Base-by-base conservation (phyloP, 2,888 invertebrate species). In the Drosophila aldrichi region DNA sequence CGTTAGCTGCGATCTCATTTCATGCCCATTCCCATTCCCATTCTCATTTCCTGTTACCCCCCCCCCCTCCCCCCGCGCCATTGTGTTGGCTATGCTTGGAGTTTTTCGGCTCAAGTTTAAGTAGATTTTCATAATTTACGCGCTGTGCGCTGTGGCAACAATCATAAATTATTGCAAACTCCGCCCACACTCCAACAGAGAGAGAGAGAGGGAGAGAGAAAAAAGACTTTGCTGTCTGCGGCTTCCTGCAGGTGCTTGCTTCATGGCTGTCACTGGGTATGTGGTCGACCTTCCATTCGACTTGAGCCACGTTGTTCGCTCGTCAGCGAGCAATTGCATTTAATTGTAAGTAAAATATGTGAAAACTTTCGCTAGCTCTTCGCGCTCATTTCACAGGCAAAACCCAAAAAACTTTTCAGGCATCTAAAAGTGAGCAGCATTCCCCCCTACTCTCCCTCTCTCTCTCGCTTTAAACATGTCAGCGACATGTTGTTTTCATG, bases 291-390 rank as follows among this genome's bases (percentile, higher is more conserved):
- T 77, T 72, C 48, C 41, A 32, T 46, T 46, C 20, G 36, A 40
- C 46, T 62, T 68, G 51, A 65, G 51, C 29, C 25, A n/a, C 52
- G 43, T 29, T 60, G 12, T 29, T 16, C 12, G 38, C n/a, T 54
- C 44, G 20, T 58, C 62, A 38, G 65, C 69, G 58, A 80, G 80
- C 81, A 89, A 89, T 89, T 89, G 84, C 76, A 81, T 89, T 89
- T 89, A 89, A 90, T 89, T 90, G 85, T 81, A 87, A 79, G 82
- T 86, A 88, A 88, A 87, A 90, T 87, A 90, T 87, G 87, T 82
- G 83, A 87, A 89, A 90, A 87, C 68, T 88, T 89, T 85, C n/a
- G 44, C 40, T 9, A 12, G 10, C 36, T 34, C 44, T 52, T 52
- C 36, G 16, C 22, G 55, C 71, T 58, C 72, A 77, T 55, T 54